Evolutionary conservation across 2,113 vertebrate species (phyloP), one percentile per base, ranked within the genome.

Genomic region (Siniperca chuatsi): DNA sequence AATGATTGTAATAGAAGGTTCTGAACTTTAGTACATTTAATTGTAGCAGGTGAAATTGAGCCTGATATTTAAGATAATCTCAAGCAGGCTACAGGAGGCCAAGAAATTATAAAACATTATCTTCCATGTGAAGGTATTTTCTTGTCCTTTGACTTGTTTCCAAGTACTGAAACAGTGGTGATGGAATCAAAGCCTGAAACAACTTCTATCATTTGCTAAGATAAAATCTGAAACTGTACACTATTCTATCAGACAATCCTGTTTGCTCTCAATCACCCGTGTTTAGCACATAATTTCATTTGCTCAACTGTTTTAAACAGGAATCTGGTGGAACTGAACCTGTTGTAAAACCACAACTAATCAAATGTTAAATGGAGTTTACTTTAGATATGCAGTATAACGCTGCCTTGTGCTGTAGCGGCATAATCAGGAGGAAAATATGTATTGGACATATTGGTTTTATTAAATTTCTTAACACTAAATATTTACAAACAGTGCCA

Each of bases 401-500:
- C 16, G 29, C 64, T 23, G n/a, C 8, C 8, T 37, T 12, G 42
- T 25, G 48, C 11, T 29, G n/a, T 5, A 44, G 16, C 3, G 4
- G 13, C 46, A 69, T 7, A 57, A 42, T 33, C 20, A 76, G 16
- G 23, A 67, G 16, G 0, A 46, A 69, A 79, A 46, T 48, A 3
- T 20, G 0, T 21, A 64, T 16, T 67, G n/a, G 16, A 72, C 48
- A 82, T 66, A 65, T 33, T 18, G 40, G 4, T 68, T 89, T 86
- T 82, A 81, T 87, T 85, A 40, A 16, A 69, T 60, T 69, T 82
- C 8, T 5, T 37, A 83, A 82, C 70, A 54, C 29, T 11, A 52
- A 79, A 71, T 90, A 89, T 90, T 75, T 89, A 91, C 89, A 90
- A 52, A 78, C 67, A 86, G 55, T 88, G 87, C 71, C 75, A 82